Evolutionary conservation across 1,140 invertebrate genomes (phyloP), one percentile per base, ranked within the genome.

Genomic region (Alviniconcha marisindica): DNA sequence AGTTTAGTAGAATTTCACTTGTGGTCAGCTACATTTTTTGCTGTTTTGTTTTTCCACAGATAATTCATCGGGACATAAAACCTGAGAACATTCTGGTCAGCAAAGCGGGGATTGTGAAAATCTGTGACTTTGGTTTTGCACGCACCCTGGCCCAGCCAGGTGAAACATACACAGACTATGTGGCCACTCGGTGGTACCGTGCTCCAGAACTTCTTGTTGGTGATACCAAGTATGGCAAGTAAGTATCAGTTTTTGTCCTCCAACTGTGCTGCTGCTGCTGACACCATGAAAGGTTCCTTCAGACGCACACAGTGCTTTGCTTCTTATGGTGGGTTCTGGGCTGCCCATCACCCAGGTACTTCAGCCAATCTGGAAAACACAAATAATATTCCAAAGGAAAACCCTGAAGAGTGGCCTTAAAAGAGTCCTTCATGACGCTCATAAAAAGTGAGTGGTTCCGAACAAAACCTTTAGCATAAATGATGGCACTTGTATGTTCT

Each of bases 111-210:
- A 95, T 97, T 1, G 95, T 98, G 7, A 98, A 98, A 93, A 93
- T 98, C 7, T 97, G 97, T 92, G 97, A 98, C 93, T 97, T 98
- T 90, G 97, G 97, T 2, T 97, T 98, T 92, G 97, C 97, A 0
- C 93, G 97, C 54, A 89, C 93, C 38, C 84, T 94, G 83, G 94
- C 91, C 31, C 88, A 90, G 78, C 97, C 98, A 0, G 98, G 97
- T 7, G 98, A 99, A 94, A 97, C 98, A 91, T 99, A 99, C 92
- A 99, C 99, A 74, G 99, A 99, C 93, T 99, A 99, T 93, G 99
- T 99, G 54, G 99, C 99, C 1, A 99, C 99, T 12, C 94, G 99
- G 48, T 99, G 98, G 98, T 99, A 99, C 93, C 94, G 99, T 82
- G 97, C 98, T n/a, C 98, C 93, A 0, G 99, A 99, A 94, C 94